phyloP scores from a whole-genome alignment of 1,140 invertebrate species.

The Drepana arcuata region DNA sequence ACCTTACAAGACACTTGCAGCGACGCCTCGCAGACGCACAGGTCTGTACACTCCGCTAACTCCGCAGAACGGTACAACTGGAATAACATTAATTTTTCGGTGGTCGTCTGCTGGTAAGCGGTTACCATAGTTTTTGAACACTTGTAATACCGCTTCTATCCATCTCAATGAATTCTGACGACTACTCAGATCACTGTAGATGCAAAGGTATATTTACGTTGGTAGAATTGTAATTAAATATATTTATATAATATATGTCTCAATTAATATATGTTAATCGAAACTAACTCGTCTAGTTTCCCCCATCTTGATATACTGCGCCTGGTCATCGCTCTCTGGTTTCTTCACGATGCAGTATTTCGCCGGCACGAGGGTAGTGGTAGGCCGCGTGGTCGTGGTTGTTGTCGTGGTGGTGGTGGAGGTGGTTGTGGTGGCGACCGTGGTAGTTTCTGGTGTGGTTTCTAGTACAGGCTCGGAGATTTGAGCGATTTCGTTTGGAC shows the following conservation, averaged over 20 bases:
- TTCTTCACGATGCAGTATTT: conserved; percentile 87
- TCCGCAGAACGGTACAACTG: conserved; percentile 90
- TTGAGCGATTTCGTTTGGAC: conserved; percentile 46
- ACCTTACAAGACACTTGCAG: conserved; percentile 86
- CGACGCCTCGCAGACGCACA: conserved; percentile 80
- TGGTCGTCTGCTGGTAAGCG: not conserved
- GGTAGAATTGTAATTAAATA: too few relatives aligned
- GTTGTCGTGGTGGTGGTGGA: conserved; percentile 62
- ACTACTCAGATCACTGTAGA: too few relatives aligned
- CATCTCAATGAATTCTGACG: too few relatives aligned
- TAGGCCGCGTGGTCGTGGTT: conserved; percentile 73
- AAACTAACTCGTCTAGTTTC: conserved; percentile 53
- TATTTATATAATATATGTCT: too few relatives aligned
- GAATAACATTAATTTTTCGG: conserved; percentile 17
- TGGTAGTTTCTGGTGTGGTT: conserved; percentile 63
- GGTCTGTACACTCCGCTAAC: conserved; percentile 69
- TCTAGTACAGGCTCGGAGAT: conserved; percentile 54
- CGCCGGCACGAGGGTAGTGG: conserved; percentile 80
- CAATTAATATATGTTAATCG: too few relatives aligned
- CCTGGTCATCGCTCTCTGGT: conserved; percentile 72
- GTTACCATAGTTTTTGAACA: not conserved
- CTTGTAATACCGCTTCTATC: too few relatives aligned
- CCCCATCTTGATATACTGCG: conserved; percentile 63
- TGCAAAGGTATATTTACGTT: too few relatives aligned
- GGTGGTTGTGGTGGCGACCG: conserved; percentile 70